Conservation (phyloP, 2,113 vertebrate genomes). For the Numida meleagris region DNA sequence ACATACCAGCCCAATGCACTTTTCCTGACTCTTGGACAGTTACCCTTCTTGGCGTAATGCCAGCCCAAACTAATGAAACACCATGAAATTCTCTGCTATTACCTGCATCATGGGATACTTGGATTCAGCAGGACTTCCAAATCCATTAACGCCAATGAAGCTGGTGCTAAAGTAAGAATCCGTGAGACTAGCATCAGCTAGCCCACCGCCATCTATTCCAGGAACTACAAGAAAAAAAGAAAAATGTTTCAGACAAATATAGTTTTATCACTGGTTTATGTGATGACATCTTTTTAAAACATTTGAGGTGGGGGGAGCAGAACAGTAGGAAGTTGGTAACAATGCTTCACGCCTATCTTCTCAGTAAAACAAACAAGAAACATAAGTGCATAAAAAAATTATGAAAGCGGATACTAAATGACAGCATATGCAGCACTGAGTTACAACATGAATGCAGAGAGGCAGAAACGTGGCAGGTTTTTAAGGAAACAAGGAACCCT, state of each 20-base stretch:
- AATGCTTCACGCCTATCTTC: neutral
- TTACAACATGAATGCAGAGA: neutral
- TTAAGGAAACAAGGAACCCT: neutral
- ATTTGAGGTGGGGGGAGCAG: neutral
- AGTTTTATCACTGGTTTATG: neutral
- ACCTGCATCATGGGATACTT: constrained; percentile 99
- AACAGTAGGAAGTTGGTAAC: neutral
- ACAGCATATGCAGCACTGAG: neutral
- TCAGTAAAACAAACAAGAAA: neutral
- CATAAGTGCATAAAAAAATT: neutral
- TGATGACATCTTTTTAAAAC: neutral
- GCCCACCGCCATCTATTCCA: constrained; percentile 89
- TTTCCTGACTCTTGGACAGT: neutral
- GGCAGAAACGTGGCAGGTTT: neutral
- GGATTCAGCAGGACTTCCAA: constrained; percentile 94
- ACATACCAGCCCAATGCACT: neutral
- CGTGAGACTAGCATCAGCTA: constrained; percentile 92
- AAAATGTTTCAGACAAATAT: constrained; percentile 30
- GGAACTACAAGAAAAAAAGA: constrained; percentile 83
- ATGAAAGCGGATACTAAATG: neutral
- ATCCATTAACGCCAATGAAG: constrained; percentile 98
- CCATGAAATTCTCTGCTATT: constrained; percentile 41
- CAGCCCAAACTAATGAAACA: neutral
- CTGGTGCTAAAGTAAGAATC: constrained; percentile 99
- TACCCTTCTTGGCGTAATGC: neutral